phyloP scores from a whole-genome alignment of 1,140 invertebrate species.

The Drosophila ananassae region DNA sequence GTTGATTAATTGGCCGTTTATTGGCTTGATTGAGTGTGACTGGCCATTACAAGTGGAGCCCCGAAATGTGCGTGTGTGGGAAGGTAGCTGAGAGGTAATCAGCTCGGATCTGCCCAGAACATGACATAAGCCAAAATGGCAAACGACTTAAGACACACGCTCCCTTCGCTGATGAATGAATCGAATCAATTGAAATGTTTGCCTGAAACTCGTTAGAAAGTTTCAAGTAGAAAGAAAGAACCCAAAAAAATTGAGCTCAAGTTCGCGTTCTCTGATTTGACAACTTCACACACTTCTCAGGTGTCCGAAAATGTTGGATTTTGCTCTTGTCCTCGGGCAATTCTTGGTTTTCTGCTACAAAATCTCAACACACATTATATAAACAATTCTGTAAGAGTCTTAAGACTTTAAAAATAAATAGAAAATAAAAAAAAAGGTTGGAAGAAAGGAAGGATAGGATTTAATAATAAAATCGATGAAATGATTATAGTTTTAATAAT shows the following conservation, averaged over 20 bases:
- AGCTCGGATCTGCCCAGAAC: conserved; percentile 49
- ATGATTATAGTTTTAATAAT: neutral
- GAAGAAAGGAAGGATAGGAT: neutral
- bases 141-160: conserved; percentile 54
- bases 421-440: neutral
- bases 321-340: neutral
- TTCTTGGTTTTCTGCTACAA: neutral
- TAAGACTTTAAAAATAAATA: neutral
- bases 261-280: conserved; percentile 37
- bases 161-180: conserved; percentile 31
- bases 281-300: conserved; percentile 42
- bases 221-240: conserved; percentile 24
- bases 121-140: conserved; percentile 73
- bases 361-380: neutral
- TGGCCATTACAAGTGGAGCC: conserved; percentile 53
- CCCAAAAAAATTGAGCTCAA: conserved; percentile 5
- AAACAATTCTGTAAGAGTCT: neutral
- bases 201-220: conserved; percentile 48
- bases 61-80: conserved; percentile 39
- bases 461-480: neutral
- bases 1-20: conserved; percentile 73
- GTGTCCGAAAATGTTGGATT: conserved; percentile 38
- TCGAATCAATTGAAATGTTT: conserved; percentile 58
- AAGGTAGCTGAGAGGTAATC: conserved; percentile 45
- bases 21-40: conserved; percentile 59